These are phyloP conservation scores for Holothuria leucospilota DNA, from an alignment of 53 echinoderm and acorn worm species.

Conservation along the genomic window DNA sequence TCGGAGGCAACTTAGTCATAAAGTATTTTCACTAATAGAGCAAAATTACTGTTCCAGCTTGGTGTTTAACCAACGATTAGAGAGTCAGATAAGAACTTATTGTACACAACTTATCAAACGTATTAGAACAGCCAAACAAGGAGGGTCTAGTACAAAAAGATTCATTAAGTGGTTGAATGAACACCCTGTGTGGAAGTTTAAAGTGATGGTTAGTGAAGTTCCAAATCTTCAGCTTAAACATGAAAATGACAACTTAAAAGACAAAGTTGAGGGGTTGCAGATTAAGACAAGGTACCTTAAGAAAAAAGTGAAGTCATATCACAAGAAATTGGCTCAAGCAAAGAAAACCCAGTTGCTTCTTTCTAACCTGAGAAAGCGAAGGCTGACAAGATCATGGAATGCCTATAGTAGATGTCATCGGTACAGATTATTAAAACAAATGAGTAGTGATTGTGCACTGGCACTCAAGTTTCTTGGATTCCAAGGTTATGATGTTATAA, in stretches of 20 bases:
- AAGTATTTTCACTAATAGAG: constrained; percentile 3
- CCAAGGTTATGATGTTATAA: not conserved
- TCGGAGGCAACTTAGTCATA: too few species aligned
- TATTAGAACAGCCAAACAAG: not conserved
- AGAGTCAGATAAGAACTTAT: not conserved
- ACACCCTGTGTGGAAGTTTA: constrained; percentile 17
- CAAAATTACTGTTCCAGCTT: constrained; percentile 1
- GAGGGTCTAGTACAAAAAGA: constrained; percentile 12
- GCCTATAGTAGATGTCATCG: not conserved
- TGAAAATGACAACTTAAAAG: not conserved
- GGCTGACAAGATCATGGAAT: constrained; percentile 10
- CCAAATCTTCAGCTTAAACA: not conserved
- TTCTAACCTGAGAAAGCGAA: constrained; percentile 8
- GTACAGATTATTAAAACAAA: constrained; percentile 5
- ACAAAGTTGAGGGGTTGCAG: not conserved
- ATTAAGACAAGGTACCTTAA: not conserved
- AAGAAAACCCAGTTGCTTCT: constrained; percentile 5
- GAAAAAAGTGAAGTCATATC: not conserved
- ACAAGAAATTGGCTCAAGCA: not conserved
- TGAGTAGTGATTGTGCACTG: constrained; percentile 1
- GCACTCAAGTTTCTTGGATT: not conserved
- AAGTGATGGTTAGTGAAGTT: not conserved
- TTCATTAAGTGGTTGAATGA: constrained; percentile 14
- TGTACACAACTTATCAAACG: constrained; percentile 8
- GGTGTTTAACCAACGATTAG: not conserved